Evolutionary conservation across 2,797 vertebrate species (phyloP).

Genomic region (Microctenopoma stevenorrisi): DNA sequence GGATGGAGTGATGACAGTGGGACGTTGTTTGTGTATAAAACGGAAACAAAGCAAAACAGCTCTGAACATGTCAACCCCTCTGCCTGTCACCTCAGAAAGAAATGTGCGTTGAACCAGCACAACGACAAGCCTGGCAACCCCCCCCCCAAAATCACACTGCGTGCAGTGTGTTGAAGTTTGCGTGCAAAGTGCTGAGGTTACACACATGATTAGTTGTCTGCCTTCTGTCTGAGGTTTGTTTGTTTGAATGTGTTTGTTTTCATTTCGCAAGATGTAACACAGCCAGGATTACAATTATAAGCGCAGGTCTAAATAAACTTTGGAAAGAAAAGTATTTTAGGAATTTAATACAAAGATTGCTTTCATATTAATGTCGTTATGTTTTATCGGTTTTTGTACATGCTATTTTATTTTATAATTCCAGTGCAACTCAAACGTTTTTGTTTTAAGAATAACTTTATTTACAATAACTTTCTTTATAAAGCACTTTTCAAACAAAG

Average conservation of each 20-base stretch:
- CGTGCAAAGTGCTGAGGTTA: constrained; percentile 9
- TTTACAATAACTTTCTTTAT: no score
- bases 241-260: constrained; percentile 40
- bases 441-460: no score
- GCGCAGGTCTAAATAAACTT: not conserved
- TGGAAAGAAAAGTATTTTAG: not conserved
- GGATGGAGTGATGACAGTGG: constrained; percentile 82
- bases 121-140: constrained; percentile 50
- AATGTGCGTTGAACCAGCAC: constrained; percentile 65
- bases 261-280: constrained; percentile 8
- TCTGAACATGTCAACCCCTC: constrained; percentile 72
- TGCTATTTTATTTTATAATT: not conserved
- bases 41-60: constrained; percentile 79
- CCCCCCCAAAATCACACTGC: constrained; percentile 50
- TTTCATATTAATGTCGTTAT: not conserved
- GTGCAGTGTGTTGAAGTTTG: constrained; percentile 30
- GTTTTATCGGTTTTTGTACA: not conserved
- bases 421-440: no score
- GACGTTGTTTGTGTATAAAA: constrained; percentile 79
- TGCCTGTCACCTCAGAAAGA: constrained; percentile 64
- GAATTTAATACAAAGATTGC: not conserved
- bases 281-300: constrained; percentile 17
- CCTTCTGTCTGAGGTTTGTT: constrained; percentile 25
- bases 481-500: no score
- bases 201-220: constrained; percentile 23